Base-by-base conservation (phyloP, 2,113 vertebrate genomes). In the Mormyrus iriodes region DNA sequence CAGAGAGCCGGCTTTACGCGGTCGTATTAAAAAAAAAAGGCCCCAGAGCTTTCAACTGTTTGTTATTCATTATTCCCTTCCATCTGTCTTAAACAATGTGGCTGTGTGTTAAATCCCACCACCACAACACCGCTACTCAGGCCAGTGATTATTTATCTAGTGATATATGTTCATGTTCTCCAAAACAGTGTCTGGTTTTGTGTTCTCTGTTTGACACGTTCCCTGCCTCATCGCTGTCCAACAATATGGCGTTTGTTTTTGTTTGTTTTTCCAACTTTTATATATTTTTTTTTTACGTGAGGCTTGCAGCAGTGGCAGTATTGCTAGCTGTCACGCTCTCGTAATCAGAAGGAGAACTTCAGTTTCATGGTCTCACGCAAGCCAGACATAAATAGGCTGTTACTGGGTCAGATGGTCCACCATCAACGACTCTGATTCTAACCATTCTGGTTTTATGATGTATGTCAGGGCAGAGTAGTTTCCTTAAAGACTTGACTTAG, bases 81-180 rank as follows among this genome's bases (percentile, higher is more conserved):
- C 73, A 86, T 87, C 46, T 91, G 19, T 88, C 49, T 53, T 52
- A 88, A 89, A 88, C 9, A 65, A 10, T 87, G 48, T 73, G 92
- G 88, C 88, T 90, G 88, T 93, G 93, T 92, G 58, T 82, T 88
- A 89, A 93, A 94, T 9, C 21, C 27, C n/a, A 51, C 46, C 73
- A 13, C 51, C 52, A 76, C 51, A 7, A 48, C 17, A 85, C 52
- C 13, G 35, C 19, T 15, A 27, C 51, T 58, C 17, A 21, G 49
- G 27, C 19, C 21, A 55, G 39, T 55, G 51, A 82, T 83, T 82
- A 27, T 42, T 52, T 15, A 35, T n/a, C 42, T 85, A 61, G 52
- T 15, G 17, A 27, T 89, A 21, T 9, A 84, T 44, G 21, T 84
- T 84, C 48, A 48, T 42, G 48, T 84, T 84, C 42, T 48, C 44